These are phyloP conservation scores for Pristiophorus japonicus DNA, from an alignment of 2,113 vertebrate species.

Conservation along the genomic window DNA sequence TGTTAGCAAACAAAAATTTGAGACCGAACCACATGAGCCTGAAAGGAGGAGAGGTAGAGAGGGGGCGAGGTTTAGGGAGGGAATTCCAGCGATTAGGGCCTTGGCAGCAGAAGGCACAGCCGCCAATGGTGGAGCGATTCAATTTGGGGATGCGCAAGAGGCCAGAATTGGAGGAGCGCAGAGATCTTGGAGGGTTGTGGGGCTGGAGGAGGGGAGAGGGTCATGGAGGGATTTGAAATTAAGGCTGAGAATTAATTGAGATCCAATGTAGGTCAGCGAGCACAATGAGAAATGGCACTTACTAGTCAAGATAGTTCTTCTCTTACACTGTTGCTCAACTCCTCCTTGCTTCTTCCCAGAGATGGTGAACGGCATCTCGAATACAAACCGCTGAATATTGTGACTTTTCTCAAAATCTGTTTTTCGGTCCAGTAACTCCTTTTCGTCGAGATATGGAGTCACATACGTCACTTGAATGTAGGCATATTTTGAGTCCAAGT, in stretches of 20 bases:
- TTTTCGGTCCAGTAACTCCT: constrained; percentile 84
- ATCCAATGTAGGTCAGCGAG: background rate
- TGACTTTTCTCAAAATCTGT: constrained; percentile 93
- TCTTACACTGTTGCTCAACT: constrained; percentile 91
- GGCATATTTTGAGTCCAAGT: constrained; percentile 93
- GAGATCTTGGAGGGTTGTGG: background rate
- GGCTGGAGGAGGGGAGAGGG: background rate
- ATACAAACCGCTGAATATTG: constrained; percentile 93
- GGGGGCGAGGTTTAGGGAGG: background rate
- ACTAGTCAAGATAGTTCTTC: constrained; percentile 90
- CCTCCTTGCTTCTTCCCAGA: constrained; percentile 87
- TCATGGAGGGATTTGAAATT: background rate
- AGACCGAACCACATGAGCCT: too few relatives aligned
- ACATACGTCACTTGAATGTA: constrained; percentile 98
- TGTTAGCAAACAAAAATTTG: too few relatives aligned
- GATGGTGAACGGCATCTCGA: constrained; percentile 96
- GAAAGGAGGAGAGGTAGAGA: background rate
- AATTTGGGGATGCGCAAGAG: background rate
- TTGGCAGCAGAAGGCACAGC: background rate
- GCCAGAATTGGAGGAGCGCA: background rate
- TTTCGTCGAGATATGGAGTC: constrained; percentile 86
- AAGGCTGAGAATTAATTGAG: background rate
- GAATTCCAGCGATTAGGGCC: background rate
- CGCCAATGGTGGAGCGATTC: background rate
- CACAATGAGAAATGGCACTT: constrained; percentile 38